Evolutionary conservation across 2,113 vertebrate species (phyloP).

Genomic region (Toxotes jaculatrix): DNA sequence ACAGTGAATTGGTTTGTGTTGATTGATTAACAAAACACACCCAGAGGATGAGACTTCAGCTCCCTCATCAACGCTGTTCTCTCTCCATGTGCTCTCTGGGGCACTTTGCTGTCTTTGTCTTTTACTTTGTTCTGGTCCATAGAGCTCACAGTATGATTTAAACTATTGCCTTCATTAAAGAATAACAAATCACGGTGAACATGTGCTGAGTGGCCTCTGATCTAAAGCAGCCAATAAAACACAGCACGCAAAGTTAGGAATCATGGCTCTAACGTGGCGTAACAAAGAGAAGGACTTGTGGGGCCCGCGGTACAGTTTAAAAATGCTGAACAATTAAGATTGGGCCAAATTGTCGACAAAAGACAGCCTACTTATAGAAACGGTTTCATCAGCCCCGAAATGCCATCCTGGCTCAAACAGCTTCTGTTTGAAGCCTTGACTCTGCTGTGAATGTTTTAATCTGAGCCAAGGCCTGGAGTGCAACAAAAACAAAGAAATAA

Average conservation of each 20-base stretch:
- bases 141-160: slow-evolving; percentile 50
- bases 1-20: slow-evolving; percentile 25
- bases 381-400: slow-evolving; percentile 3
- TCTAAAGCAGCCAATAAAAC: slow-evolving; percentile 53
- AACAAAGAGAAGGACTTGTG: slow-evolving; percentile 30
- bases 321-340: slow-evolving; percentile 34
- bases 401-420: background rate
- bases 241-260: slow-evolving; percentile 33
- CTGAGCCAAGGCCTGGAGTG: background rate
- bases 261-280: slow-evolving; percentile 18
- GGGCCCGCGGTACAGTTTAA: slow-evolving; percentile 16
- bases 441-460: background rate
- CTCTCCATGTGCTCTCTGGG: slow-evolving; percentile 20
- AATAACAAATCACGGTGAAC: slow-evolving; percentile 64
- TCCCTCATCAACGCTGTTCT: slow-evolving; percentile 37
- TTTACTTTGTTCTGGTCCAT: slow-evolving; percentile 55
- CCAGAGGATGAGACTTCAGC: slow-evolving; percentile 17
- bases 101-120: slow-evolving; percentile 45
- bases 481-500: slow-evolving; percentile 3
- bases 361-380: slow-evolving; percentile 42
- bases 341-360: slow-evolving; percentile 31
- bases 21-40: slow-evolving; percentile 51
- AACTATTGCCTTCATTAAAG: slow-evolving; percentile 47
- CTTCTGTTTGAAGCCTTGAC: background rate
- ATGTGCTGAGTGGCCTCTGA: slow-evolving; percentile 47